Evolutionary conservation across 2,888 invertebrate species (phyloP), one percentile per base, ranked within the genome.

Genomic region (Sphecodes monilicornis): DNA sequence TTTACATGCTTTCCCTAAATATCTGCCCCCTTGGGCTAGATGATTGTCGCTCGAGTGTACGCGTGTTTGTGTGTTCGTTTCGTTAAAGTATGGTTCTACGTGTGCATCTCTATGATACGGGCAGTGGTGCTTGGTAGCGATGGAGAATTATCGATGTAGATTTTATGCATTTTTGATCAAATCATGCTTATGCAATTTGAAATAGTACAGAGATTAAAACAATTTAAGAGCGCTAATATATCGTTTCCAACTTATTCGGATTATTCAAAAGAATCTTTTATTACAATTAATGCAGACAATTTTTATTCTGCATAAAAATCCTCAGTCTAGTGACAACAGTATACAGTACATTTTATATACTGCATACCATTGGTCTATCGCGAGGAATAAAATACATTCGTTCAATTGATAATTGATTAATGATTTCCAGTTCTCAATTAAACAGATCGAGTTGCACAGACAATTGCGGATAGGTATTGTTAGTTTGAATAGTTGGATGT

Each of bases 71-170:
- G 50, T 13, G 29, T 29, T 11, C 16, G 60, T 60, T 16, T 32
- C 29, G 60, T 26, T 16, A 6, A 32, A 60, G 60, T 66, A 32
- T 22, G 8, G 69, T 54, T 77, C 84, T 87, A 87, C 84, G 73
- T 84, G 87, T 87, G 88, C 86, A 78, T 36, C 68, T 84, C 86
- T 88, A 88, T 84, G 50, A 73, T 81, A 86, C 70, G 78, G 78
- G 70, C 78, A 81, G 68, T 74, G 82, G 83, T 87, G 82, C 85
- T 82, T 29, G 22, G 3, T n/a, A 8, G 22, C 22, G n/a, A n/a
- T 50, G 10, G 50, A 50, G 50, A 50, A n/a, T n/a, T 10, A 50
- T 3, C 50, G 22, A 50, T n/a, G n/a, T n/a, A n/a, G n/a, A n/a
- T n/a, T n/a, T n/a, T n/a, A n/a, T n/a, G n/a, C n/a, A n/a, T n/a